Evolutionary conservation across 1,140 invertebrate species (phyloP).

Genomic region (Heterodera schachtii): DNA sequence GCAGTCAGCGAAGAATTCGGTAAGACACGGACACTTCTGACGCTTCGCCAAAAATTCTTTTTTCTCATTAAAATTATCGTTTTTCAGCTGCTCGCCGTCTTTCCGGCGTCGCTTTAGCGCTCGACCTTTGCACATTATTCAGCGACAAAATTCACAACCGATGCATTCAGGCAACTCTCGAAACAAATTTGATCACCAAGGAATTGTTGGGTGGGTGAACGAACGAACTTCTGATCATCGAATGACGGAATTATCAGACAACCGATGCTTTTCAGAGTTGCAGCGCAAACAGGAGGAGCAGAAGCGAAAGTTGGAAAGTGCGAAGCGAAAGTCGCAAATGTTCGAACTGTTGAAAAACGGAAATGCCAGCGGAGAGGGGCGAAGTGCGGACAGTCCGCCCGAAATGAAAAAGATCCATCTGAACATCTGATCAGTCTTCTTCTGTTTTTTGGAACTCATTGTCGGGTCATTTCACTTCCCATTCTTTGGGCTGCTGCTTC

Average conservation of each 20-base stretch:
- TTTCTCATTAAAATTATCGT: neutral
- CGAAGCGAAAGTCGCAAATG: conserved; percentile 54
- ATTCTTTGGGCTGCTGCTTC: neutral
- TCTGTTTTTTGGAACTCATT: neutral
- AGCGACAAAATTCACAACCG: conserved; percentile 48
- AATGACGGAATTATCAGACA: too few relatives aligned
- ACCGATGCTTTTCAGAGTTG: conserved; percentile 30
- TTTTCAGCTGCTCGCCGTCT: conserved; percentile 50
- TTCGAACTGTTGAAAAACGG: conserved; percentile 48
- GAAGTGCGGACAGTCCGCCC: conserved; percentile 10
- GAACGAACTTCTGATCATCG: neutral
- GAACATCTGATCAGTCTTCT: conserved; percentile 23
- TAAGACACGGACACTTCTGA: conserved; percentile 22
- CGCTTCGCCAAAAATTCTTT: neutral
- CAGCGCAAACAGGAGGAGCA: conserved; percentile 50
- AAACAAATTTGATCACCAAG: conserved; percentile 46
- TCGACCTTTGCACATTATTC: conserved; percentile 51
- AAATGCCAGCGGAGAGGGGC: conserved; percentile 3
- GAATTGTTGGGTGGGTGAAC: conserved; percentile 40
- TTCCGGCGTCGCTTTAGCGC: conserved; percentile 41
- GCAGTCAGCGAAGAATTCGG: conserved; percentile 49
- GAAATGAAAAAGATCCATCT: conserved; percentile 44
- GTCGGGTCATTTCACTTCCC: neutral
- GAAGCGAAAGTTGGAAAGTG: conserved; percentile 41
- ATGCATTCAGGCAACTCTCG: conserved; percentile 51